Percentiles rank a stretch among this genome's conserved stretches.
phyloP scores from a whole-genome alignment of 2,113 vertebrate genomes.

The Sinocyclocheilus rhinocerous region DNA sequence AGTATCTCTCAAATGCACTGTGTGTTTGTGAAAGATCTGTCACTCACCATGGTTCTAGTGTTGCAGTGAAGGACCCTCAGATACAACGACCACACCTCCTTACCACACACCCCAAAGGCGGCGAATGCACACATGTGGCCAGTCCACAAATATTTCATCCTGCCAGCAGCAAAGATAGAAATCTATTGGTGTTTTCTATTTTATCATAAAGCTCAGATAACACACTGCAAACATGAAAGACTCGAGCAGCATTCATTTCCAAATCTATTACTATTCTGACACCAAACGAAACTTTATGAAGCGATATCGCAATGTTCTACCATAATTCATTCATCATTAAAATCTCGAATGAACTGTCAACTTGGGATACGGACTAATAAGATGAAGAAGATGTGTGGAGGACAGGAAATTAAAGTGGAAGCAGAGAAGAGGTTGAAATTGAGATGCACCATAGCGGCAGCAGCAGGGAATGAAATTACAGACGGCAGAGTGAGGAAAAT shows the following conservation, averaged over 20 bases:
- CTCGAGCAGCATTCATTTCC: conserved; percentile 27
- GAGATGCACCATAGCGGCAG: conserved; percentile 4
- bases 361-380: conserved; percentile 48
- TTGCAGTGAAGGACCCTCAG: conserved; percentile 77
- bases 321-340: conserved; percentile 54
- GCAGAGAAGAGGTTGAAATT: conserved; percentile 42
- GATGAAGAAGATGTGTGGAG: conserved; percentile 44
- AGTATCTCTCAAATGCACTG: not conserved
- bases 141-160: conserved; percentile 98
- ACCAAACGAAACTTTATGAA: conserved; percentile 37
- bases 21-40: not conserved
- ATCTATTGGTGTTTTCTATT: not conserved
- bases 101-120: conserved; percentile 86
- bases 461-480: conserved; percentile 30
- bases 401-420: conserved; percentile 36
- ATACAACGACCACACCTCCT: conserved; percentile 81
- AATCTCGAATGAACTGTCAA: conserved; percentile 41
- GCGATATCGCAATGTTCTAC: conserved; percentile 38
- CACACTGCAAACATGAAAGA: conserved; percentile 1
- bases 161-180: conserved; percentile 62
- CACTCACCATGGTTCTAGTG: conserved; percentile 68
- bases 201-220: conserved; percentile 12
- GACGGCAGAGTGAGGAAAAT: conserved; percentile 19
- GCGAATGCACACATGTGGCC: conserved; percentile 94
- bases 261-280: conserved; percentile 47